phyloP scores from a whole-genome alignment of 2,797 vertebrate genomes.

The Gallirallus australis region DNA sequence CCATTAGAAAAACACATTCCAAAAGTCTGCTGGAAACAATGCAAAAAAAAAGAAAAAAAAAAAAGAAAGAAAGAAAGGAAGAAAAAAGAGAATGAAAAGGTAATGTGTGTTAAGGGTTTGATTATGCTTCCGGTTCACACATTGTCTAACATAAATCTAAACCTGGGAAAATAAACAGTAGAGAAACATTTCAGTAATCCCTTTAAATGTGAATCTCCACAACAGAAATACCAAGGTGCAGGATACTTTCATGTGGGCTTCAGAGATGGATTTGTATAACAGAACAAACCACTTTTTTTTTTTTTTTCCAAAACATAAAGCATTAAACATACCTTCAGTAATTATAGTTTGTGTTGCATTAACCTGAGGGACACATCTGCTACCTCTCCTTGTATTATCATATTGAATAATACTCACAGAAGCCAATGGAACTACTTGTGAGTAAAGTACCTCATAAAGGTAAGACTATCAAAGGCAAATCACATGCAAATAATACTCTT shows the following conservation, averaged over 20 bases:
- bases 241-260: not conserved
- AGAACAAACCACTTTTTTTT: not conserved
- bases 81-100: not conserved
- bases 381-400: not conserved
- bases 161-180: not conserved
- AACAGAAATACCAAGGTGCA: not conserved
- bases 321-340: not conserved
- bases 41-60: not conserved
- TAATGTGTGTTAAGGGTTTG: not conserved
- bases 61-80: not conserved
- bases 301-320: not conserved
- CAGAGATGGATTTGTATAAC: not conserved
- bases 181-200: not conserved
- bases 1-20: not conserved
- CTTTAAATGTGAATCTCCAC: slow-evolving; percentile 9
- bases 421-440: not conserved
- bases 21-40: not conserved
- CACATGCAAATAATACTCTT: slow-evolving; percentile 42
- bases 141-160: not conserved
- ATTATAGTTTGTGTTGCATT: not conserved
- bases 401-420: not conserved
- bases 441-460: slow-evolving; percentile 27
- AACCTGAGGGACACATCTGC: not conserved
- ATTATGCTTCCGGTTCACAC: not conserved
- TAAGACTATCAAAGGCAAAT: slow-evolving; percentile 26